Conservation (phyloP, 2,888 invertebrate genomes). For the Oeneis ivallda region DNA sequence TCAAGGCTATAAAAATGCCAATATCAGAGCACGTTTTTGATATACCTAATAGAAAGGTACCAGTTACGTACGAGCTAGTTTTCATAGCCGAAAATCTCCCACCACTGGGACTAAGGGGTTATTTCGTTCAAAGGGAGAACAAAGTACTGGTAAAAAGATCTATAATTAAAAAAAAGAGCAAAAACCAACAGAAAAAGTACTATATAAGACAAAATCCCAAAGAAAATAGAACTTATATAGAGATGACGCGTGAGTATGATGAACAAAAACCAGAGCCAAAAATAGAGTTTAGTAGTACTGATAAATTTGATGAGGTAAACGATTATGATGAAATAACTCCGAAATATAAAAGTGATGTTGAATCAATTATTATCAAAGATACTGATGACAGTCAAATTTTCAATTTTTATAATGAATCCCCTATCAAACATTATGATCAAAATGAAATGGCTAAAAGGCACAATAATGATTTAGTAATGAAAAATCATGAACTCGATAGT, state of each 20-base stretch:
- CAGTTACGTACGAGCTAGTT: conserved; percentile 84
- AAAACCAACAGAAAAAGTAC: conserved; percentile 50
- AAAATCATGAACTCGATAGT: neutral
- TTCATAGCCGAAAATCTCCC: conserved; percentile 85
- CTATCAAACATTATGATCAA: neutral
- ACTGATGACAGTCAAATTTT: neutral
- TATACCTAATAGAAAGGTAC: conserved; percentile 80
- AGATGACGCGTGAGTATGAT: conserved; percentile 43
- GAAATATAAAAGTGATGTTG: neutral
- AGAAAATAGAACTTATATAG: conserved; percentile 42
- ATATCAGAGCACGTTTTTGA: conserved; percentile 79
- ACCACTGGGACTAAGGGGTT: conserved; percentile 85
- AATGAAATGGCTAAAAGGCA: no score
- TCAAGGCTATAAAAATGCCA: conserved; percentile 83
- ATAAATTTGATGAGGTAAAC: conserved; percentile 6
- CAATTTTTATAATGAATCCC: neutral
- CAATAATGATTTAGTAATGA: neutral
- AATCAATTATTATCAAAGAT: neutral
- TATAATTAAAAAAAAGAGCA: conserved; percentile 50
- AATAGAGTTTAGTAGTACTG: conserved; percentile 15
- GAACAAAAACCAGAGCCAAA: conserved; percentile 31
- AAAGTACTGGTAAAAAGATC: conserved; percentile 38
- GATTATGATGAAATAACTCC: conserved; percentile 22
- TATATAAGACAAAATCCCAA: conserved; percentile 46
- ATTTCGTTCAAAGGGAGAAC: conserved; percentile 64